Conservation (phyloP, 1,140 invertebrate species). For the Geopemphigus sp. region DNA sequence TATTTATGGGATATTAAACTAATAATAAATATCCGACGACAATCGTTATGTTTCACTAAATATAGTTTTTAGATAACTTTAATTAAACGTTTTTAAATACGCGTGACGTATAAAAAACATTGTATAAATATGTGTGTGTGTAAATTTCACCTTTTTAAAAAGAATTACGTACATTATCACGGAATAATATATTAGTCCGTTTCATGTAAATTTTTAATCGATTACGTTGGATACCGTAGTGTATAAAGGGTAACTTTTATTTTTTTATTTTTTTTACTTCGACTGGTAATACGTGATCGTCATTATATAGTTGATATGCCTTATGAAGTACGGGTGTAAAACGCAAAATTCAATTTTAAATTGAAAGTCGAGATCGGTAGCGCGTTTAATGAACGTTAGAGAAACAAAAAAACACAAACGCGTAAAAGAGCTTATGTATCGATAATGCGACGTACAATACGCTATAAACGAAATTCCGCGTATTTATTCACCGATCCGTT, state of each 20-base stretch:
- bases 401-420: neutral
- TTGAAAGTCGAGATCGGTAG: slow-evolving; percentile 19
- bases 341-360: slow-evolving; percentile 27
- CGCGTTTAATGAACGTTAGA: neutral
- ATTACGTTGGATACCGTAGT: neutral
- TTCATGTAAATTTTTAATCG: slow-evolving; percentile 30
- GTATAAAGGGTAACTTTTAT: slow-evolving; percentile 3
- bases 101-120: too few relatives aligned
- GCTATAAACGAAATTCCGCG: too few relatives aligned
- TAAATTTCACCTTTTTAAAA: neutral
- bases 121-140: neutral
- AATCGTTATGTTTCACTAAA: neutral
- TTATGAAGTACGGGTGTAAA: neutral
- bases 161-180: neutral
- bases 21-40: neutral
- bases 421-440: slow-evolving; percentile 4
- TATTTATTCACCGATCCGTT: too few relatives aligned
- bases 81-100: neutral
- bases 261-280: neutral
- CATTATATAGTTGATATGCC: slow-evolving; percentile 18
- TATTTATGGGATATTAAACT: neutral
- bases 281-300: slow-evolving; percentile 29
- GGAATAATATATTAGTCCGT: neutral
- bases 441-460: neutral
- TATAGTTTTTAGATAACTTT: neutral